Evolutionary conservation across 2,113 vertebrate species (phyloP).

Genomic region (Ochotona curzoniae): DNA sequence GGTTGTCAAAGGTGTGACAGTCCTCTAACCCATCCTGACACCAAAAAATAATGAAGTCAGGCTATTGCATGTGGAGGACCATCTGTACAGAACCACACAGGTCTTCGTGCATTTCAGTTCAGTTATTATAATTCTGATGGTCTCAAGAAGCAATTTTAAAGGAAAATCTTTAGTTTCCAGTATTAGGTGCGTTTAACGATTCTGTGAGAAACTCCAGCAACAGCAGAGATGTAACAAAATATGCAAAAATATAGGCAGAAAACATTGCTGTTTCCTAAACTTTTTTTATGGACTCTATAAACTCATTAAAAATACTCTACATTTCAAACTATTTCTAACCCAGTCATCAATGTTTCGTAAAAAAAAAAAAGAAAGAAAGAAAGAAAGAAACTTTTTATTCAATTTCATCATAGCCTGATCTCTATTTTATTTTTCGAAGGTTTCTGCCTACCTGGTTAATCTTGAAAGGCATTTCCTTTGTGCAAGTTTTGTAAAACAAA

Average conservation of each 20-base stretch:
- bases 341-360: not conserved
- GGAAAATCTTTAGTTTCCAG: not conserved
- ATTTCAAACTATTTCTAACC: not conserved
- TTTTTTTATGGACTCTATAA: not conserved
- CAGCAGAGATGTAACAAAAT: not conserved
- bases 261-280: too few relatives aligned
- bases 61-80: too few relatives aligned
- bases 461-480: conserved; percentile 88
- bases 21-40: too few relatives aligned
- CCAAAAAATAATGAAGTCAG: too few relatives aligned
- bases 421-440: not conserved
- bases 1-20: too few relatives aligned
- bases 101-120: not conserved
- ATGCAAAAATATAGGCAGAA: not conserved
- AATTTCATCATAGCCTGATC: not conserved
- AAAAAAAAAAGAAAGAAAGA: too few relatives aligned
- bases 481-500: conserved; percentile 83
- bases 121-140: not conserved
- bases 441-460: conserved; percentile 86
- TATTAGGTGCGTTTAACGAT: not conserved
- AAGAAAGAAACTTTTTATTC: not conserved
- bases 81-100: not conserved
- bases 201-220: not conserved
- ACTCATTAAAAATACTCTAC: not conserved
- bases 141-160: not conserved